phyloP scores from a whole-genome alignment of 2,113 vertebrate genomes.

The Perca flavescens region DNA sequence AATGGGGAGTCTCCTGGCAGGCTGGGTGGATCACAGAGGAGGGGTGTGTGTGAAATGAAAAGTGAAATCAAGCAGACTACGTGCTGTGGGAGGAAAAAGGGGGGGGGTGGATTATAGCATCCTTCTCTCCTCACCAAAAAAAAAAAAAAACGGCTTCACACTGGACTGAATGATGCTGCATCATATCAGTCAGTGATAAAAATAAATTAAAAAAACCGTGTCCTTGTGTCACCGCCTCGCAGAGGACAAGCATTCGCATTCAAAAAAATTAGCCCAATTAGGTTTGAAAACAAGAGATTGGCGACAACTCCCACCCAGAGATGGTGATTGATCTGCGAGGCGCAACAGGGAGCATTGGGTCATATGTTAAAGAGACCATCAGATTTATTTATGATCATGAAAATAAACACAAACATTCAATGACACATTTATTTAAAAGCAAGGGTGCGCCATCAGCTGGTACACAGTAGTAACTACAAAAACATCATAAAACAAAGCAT shows the following conservation, averaged over 20 bases:
- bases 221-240: not conserved
- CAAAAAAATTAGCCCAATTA: not conserved
- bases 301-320: too few species aligned
- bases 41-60: conserved; percentile 57
- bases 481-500: conserved; percentile 22
- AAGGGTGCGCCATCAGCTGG: conserved; percentile 52
- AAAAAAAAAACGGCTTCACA: not conserved
- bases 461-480: conserved; percentile 57
- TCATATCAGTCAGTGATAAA: not conserved
- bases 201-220: not conserved
- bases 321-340: not conserved
- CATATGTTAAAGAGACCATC: not conserved
- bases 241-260: conserved; percentile 4
- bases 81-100: conserved; percentile 26
- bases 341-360: not conserved
- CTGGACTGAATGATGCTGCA: not conserved
- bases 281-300: not conserved
- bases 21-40: conserved; percentile 41
- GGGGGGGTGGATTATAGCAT: conserved; percentile 14
- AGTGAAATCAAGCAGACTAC: conserved; percentile 67
- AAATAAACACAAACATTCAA: conserved; percentile 31
- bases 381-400: conserved; percentile 15
- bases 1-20: conserved; percentile 60
- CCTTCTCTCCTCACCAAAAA: not conserved
- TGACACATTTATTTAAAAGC: conserved; percentile 60